Percentiles rank a stretch among this genome's conserved stretches.
phyloP scores from a whole-genome alignment of 23 tunicate species.

The Halocynthia aurantium region DNA sequence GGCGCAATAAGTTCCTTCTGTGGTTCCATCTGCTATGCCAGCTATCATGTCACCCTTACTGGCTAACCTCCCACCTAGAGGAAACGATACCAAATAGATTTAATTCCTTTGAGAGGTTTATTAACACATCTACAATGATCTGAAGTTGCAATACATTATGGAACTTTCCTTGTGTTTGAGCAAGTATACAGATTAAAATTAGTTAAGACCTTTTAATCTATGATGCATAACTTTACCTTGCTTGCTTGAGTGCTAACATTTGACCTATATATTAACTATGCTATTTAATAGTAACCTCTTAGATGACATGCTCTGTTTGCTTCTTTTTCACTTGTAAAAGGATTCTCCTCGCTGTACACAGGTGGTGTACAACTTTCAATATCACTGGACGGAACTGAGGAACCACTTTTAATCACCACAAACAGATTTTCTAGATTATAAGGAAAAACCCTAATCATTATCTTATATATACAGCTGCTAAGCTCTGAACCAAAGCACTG shows the following conservation, averaged over 20 bases:
- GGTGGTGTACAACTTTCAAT: constrained; percentile 16
- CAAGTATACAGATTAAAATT: no score
- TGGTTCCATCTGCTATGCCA: constrained; percentile 39
- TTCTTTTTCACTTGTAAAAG: constrained; percentile 13
- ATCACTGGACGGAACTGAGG: neutral
- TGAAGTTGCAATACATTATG: no score
- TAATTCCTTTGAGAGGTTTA: no score
- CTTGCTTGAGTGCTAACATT: no score
- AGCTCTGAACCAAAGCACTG: no score
- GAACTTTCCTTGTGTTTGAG: no score
- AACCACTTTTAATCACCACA: constrained; percentile 27
- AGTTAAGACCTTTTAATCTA: no score
- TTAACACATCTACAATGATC: no score
- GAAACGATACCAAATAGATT: no score
- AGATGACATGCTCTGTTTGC: constrained; percentile 22
- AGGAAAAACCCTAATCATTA: neutral
- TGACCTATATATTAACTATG: neutral
- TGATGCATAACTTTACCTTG: no score
- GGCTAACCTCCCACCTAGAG: constrained; percentile 60
- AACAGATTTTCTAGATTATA: constrained; percentile 45
- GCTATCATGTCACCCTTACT: constrained; percentile 23
- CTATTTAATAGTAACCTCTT: neutral
- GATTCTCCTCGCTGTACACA: neutral
- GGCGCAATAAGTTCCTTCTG: constrained; percentile 76
- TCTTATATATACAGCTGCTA: neutral